Evolutionary conservation across 2,888 invertebrate species (phyloP).

Genomic region (Cerastis rubricosa): DNA sequence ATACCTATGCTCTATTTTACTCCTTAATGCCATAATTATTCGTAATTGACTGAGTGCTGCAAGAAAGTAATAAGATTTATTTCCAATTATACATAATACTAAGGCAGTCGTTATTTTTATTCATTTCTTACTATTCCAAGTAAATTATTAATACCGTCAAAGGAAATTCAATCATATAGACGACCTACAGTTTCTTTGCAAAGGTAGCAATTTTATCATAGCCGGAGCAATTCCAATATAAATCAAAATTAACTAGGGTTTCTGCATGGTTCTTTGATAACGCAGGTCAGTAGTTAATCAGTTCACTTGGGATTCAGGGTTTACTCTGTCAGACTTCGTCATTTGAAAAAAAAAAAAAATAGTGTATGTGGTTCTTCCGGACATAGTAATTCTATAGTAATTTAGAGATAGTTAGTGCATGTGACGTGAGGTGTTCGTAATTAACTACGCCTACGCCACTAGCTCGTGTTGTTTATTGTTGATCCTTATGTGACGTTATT

Average conservation of each 20-base stretch:
- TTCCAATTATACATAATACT: neutral
- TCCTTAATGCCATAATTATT: neutral
- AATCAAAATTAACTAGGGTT: constrained; percentile 14
- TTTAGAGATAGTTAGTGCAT: neutral
- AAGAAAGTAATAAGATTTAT: neutral
- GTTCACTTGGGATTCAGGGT: constrained; percentile 12
- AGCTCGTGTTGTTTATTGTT: neutral
- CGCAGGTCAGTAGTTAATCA: constrained; percentile 18
- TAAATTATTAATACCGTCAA: neutral
- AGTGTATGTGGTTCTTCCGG: neutral
- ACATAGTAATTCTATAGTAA: neutral
- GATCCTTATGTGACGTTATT: neutral
- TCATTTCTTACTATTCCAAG: too few relatives aligned
- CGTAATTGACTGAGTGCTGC: neutral
- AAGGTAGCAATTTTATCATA: constrained; percentile 19
- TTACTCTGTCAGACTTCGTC: neutral
- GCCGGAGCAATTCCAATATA: constrained; percentile 4
- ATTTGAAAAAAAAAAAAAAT: neutral
- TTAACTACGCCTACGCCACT: neutral
- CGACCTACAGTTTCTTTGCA: constrained; percentile 11
- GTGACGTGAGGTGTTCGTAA: neutral
- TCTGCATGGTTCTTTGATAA: constrained; percentile 17
- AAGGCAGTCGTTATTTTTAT: neutral
- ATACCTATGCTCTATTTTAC: neutral
- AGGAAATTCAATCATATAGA: neutral